Percentiles rank a stretch among this genome's conserved stretches.
Evolutionary conservation across 2,797 vertebrate species (phyloP).

Genomic region (Tenualosa ilisha): DNA sequence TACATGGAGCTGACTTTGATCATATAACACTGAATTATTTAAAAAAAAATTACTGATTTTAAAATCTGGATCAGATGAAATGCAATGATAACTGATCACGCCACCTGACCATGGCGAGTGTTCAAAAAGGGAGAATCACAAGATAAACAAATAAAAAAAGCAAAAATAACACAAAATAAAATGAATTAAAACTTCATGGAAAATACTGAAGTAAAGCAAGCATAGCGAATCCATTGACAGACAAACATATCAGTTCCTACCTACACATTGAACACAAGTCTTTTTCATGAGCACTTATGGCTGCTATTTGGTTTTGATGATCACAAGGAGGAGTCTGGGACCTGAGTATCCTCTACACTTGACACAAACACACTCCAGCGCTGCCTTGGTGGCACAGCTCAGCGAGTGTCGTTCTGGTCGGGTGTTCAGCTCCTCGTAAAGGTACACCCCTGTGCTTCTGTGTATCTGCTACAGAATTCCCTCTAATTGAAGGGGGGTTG

Average conservation of each 20-base stretch:
- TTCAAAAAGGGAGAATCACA: neutral
- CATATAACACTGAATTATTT: slow-evolving; percentile 4
- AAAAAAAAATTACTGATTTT: neutral
- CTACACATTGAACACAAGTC: neutral
- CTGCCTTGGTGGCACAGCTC: too few species aligned
- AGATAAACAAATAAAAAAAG: neutral
- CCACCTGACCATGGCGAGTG: neutral
- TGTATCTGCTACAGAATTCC: neutral
- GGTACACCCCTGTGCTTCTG: neutral
- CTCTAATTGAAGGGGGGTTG: neutral
- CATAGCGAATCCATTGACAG: neutral
- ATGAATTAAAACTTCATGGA: neutral
- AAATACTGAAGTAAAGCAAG: neutral
- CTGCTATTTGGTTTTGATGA: neutral
- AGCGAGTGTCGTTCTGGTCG: too few species aligned
- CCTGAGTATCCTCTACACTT: neutral
- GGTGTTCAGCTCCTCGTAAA: neutral
- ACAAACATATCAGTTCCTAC: neutral
- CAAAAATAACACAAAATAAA: too few species aligned
- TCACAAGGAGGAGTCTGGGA: neutral
- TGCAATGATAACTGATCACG: neutral
- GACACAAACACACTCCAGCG: neutral
- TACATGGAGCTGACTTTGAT: neutral
- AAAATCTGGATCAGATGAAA: neutral
- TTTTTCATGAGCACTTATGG: neutral